Base-by-base conservation (phyloP, 1,140 invertebrate species). In the Capitella teleta region DNA sequence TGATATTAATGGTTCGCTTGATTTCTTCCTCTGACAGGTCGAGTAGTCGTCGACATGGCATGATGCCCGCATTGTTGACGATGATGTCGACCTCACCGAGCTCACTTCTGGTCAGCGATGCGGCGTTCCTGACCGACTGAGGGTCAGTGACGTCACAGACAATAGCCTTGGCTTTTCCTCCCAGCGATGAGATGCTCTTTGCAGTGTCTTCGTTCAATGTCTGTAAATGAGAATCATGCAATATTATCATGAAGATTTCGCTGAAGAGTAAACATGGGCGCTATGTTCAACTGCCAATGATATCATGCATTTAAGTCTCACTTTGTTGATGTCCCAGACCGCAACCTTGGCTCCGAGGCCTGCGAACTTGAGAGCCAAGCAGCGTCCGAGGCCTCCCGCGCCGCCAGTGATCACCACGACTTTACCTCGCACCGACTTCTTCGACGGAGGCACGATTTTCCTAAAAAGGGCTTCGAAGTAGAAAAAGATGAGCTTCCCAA, bases 61-160 rank as follows among this genome's bases (percentile, higher is more conserved):
- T 82, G 37, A 94, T 83, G 14, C 90, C 91, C 16, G 91, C 92
- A 69, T 96, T 97, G 70, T 95, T 96, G 19, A 98, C 78, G 8
- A 97, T 67, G 44, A 96, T 79, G 3, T 80, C 83, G 1, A 93
- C 85, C 70, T 82, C 80, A 57, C 91, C 92, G 23, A 95, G 77
- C 69, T 93, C 84, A 58, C 79, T 69, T 52, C 80, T 82, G 0
- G 67, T 58, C 32, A 57, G 56, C 2, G 53, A 49, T 4, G 63
- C 58, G 8, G 57, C 49, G 10, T 24, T 47, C 21, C 47, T 48
- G 5, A 70, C 61, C 2, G 61, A 46, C 0, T 62, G 55, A 1
- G 52, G 50, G n/a, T 61, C 62, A 24, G 57, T 63, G 28, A 70
- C 56, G 43, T 68, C 66, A 61, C 64, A 66, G 6, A 49, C 18